Conservation (phyloP, 2,797 vertebrate genomes). For the Dermochelys coriacea region DNA sequence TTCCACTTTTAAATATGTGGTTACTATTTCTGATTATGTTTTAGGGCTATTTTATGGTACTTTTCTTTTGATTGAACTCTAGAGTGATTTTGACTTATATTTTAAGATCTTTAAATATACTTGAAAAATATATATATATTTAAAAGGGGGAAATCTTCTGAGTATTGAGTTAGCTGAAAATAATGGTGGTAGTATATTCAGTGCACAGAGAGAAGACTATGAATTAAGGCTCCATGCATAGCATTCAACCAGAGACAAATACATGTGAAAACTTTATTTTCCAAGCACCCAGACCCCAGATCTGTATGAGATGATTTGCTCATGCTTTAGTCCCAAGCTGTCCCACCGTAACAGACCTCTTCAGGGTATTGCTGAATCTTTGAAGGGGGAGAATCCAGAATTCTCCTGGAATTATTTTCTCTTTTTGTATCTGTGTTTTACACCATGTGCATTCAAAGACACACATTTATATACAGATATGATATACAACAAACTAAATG, state of each 20-base stretch:
- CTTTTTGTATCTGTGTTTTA: background rate
- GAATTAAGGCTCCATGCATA: conserved; percentile 24
- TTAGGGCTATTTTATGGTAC: conserved; percentile 25
- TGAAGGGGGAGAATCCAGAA: background rate
- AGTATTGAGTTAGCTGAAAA: conserved; percentile 51
- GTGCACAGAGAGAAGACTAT: conserved; percentile 12
- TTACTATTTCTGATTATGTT: conserved; percentile 26
- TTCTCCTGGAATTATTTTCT: background rate
- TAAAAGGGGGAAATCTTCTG: conserved; percentile 35
- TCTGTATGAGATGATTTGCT: background rate
- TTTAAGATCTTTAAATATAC: conserved; percentile 38
- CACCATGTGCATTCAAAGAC: rapidly evolving
- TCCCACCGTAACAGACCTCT: background rate
- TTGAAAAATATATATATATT: conserved; percentile 27
- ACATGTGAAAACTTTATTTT: conserved; percentile 29
- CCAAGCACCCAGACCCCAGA: background rate
- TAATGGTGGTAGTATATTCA: conserved; percentile 22
- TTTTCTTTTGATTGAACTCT: conserved; percentile 25
- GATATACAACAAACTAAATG: background rate
- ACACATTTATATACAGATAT: background rate
- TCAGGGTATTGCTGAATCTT: background rate
- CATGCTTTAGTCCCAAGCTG: background rate
- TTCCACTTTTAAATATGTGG: conserved; percentile 9
- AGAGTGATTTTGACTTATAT: conserved; percentile 48
- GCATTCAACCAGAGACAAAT: conserved; percentile 35